phyloP scores from a whole-genome alignment of 1,140 invertebrate genomes.

The Carposina sasakii region DNA sequence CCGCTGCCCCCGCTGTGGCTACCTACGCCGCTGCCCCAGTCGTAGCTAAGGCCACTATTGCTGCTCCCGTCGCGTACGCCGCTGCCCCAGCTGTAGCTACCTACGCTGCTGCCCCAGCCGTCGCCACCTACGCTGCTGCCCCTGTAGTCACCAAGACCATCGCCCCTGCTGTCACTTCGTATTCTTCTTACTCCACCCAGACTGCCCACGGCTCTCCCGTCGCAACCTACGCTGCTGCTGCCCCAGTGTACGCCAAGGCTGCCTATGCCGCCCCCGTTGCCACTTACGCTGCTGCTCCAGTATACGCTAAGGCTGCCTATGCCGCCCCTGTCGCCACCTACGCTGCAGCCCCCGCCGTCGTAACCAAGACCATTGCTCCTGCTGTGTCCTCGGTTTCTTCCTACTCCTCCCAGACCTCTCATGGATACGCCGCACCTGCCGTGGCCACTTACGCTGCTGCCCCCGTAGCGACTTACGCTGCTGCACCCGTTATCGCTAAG shows the following conservation, averaged over 20 bases:
- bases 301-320: conserved; percentile 15
- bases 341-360: conserved; percentile 8
- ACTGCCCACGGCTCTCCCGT: conserved; percentile 31
- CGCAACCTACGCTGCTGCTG: conserved; percentile 25
- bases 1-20: conserved; percentile 28
- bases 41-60: conserved; percentile 17
- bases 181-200: conserved; percentile 35
- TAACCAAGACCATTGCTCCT: conserved; percentile 5
- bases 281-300: conserved; percentile 19
- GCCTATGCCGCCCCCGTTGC: conserved; percentile 23
- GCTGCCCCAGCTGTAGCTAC: conserved; percentile 18
- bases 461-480: conserved; percentile 7
- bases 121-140: conserved; percentile 22
- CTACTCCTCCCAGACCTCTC: neutral
- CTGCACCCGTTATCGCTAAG: conserved; percentile 2
- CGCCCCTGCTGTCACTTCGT: conserved; percentile 24
- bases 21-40: conserved; percentile 21
- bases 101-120: conserved; percentile 29
- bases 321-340: conserved; percentile 13
- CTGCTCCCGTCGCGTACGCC: conserved; percentile 20
- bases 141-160: conserved; percentile 20
- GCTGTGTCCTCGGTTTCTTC: conserved; percentile 1
- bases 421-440: neutral
- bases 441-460: conserved; percentile 14
- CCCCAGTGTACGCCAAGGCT: conserved; percentile 13